Base-by-base conservation (phyloP, 1,140 invertebrate genomes). In the Eueides isabella region DNA sequence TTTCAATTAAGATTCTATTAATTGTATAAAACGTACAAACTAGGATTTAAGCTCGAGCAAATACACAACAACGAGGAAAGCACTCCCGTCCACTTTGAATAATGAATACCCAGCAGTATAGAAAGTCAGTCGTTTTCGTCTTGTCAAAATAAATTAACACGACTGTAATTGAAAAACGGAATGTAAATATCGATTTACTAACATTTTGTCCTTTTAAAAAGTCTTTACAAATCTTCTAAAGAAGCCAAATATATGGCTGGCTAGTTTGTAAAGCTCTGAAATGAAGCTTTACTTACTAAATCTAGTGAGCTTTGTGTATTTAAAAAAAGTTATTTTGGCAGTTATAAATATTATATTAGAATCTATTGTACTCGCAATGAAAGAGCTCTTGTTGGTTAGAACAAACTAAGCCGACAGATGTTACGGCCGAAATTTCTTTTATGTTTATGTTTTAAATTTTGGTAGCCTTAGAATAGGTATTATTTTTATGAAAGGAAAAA, bases 61-160 rank as follows among this genome's bases (percentile, higher is more conserved):
- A 55, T 55, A 26, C 48, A 55, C 48, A 11, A 11, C 19, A 23
- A 55, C 48, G 11, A 55, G 48, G 12, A 55, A 55, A 55, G 48
- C 48, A 26, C 48, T 55, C 9, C 7, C 19, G 48, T 55, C 48
- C 48, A 1, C 23, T 55, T 55, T 55, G 23, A 55, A 55, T 55
- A 55, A 55, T 55, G 19, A 55, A 55, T 26, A 55, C 48, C 16
- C 23, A 55, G 2, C 23, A 23, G 19, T 4, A 4, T 5, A 55
- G 3, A 55, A 55, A 55, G 48, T 55, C 48, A 55, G n/a, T n/a
- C 48, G 48, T 55, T 55, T 55, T 55, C 41, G 14, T 44, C 48
- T 55, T 55, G 48, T 55, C 48, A 55, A 55, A 55, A 55, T 55
- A 55, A 55, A 55, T 26, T 26, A 23, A 55, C 9, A 55, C 48